These are phyloP conservation scores for Orchestes rusci DNA, from an alignment of 2,888 invertebrate species.

Conservation along the genomic window DNA sequence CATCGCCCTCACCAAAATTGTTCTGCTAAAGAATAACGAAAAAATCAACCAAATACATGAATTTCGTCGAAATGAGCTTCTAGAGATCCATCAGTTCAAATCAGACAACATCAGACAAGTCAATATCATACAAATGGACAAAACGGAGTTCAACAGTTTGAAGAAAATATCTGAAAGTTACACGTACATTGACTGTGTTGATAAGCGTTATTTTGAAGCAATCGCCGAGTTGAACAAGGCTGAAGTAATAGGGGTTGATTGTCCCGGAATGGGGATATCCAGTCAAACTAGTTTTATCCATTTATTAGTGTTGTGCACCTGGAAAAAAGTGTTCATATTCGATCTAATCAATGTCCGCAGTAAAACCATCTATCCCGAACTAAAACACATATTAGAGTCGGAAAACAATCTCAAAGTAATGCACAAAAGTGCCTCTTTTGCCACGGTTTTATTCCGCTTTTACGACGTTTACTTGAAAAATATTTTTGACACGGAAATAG, in stretches of 20 bases:
- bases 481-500: slow-evolving; percentile 29
- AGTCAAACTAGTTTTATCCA: slow-evolving; percentile 17
- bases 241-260: slow-evolving; percentile 28
- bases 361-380: slow-evolving; percentile 26
- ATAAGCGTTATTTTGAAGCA: slow-evolving; percentile 28
- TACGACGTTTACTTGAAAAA: slow-evolving; percentile 27
- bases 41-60: slow-evolving; percentile 24
- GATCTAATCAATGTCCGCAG: slow-evolving; percentile 25
- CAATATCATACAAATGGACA: slow-evolving; percentile 22
- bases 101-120: not conserved
- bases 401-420: slow-evolving; percentile 29
- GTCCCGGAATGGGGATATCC: slow-evolving; percentile 23
- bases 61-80: slow-evolving; percentile 28
- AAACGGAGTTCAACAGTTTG: slow-evolving; percentile 18
- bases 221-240: slow-evolving; percentile 23
- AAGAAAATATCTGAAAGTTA: slow-evolving; percentile 25
- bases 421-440: slow-evolving; percentile 27
- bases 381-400: slow-evolving; percentile 28
- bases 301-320: slow-evolving; percentile 25
- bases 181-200: slow-evolving; percentile 27
- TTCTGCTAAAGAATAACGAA: slow-evolving; percentile 27
- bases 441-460: slow-evolving; percentile 26
- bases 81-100: slow-evolving; percentile 16
- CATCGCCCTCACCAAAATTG: slow-evolving; percentile 24
- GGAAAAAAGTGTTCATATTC: slow-evolving; percentile 29